phyloP scores from a whole-genome alignment of 1,140 invertebrate species.

The Caenorhabditis remanei region DNA sequence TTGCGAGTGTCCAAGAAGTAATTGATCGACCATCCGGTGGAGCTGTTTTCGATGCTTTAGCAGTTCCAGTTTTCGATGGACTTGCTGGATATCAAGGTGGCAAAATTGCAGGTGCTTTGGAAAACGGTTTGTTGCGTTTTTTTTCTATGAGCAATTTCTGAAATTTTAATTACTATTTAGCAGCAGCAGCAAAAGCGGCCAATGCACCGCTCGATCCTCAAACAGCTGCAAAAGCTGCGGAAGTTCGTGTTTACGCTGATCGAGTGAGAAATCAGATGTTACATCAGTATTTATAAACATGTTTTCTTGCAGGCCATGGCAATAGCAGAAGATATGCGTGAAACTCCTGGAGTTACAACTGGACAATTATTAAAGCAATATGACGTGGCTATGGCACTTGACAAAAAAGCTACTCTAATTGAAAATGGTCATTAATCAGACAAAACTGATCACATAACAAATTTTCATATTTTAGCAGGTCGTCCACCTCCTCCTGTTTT shows the following conservation, averaged over 20 bases:
- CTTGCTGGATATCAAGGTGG: constrained; percentile 31
- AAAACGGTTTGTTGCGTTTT: background rate
- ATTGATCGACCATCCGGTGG: constrained; percentile 35
- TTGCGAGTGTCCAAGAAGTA: background rate
- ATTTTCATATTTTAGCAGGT: background rate
- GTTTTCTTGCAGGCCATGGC: background rate
- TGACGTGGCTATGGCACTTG: background rate
- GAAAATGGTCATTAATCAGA: background rate
- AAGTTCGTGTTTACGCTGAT: constrained; percentile 18
- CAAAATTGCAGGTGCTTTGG: background rate
- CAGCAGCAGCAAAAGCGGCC: background rate
- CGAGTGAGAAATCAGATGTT: background rate
- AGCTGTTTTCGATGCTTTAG: constrained; percentile 31
- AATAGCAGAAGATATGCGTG: constrained; percentile 20
- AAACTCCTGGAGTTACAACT: background rate
- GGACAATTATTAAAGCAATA: background rate
- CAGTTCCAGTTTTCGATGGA: constrained; percentile 44
- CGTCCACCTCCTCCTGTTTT: background rate
- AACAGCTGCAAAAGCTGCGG: background rate
- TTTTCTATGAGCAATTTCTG: background rate
- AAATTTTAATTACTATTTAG: background rate
- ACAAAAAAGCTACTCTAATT: background rate
- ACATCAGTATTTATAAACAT: background rate
- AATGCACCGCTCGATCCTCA: background rate
- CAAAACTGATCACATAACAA: background rate